Conservation (phyloP, 2,113 vertebrate species). For the Tautogolabrus adspersus region DNA sequence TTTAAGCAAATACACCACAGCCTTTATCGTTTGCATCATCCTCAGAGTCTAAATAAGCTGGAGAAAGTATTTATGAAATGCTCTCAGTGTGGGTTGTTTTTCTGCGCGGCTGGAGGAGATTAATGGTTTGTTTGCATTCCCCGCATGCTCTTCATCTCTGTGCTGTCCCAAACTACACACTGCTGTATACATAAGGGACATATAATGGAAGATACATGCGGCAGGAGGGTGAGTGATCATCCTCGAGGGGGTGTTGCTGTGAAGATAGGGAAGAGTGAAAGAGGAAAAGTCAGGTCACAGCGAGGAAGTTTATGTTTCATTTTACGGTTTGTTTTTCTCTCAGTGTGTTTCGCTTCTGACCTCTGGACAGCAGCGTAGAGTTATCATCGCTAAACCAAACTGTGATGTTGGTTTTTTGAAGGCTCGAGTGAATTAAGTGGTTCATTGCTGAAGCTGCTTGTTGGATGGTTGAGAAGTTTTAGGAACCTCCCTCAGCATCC, state of each 20-base stretch:
- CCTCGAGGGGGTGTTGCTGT: not conserved
- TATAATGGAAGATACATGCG: constrained; percentile 49
- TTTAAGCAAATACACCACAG: constrained; percentile 22
- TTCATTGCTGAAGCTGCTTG: not conserved
- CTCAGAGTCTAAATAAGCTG: constrained; percentile 26
- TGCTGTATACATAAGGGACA: constrained; percentile 43
- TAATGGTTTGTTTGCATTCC: constrained; percentile 69
- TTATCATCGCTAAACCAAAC: constrained; percentile 6
- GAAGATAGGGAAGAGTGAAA: not conserved
- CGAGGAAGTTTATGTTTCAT: constrained; percentile 9
- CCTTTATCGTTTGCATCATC: constrained; percentile 31
- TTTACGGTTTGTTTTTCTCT: constrained; percentile 18
- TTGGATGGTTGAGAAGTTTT: not conserved
- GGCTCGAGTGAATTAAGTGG: not conserved
- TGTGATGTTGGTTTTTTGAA: not conserved
- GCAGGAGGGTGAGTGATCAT: not conserved
- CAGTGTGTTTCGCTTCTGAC: constrained; percentile 21
- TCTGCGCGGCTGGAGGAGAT: constrained; percentile 47
- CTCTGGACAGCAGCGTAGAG: constrained; percentile 8
- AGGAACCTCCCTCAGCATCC: not conserved
- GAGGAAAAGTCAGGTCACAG: constrained; percentile 7
- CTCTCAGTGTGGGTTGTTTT: constrained; percentile 44
- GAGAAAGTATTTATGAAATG: constrained; percentile 29
- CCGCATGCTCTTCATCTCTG: constrained; percentile 34
- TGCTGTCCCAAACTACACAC: constrained; percentile 37